Evolutionary conservation across 1,140 invertebrate species (phyloP).

Genomic region (Harlomillsia oculata): DNA sequence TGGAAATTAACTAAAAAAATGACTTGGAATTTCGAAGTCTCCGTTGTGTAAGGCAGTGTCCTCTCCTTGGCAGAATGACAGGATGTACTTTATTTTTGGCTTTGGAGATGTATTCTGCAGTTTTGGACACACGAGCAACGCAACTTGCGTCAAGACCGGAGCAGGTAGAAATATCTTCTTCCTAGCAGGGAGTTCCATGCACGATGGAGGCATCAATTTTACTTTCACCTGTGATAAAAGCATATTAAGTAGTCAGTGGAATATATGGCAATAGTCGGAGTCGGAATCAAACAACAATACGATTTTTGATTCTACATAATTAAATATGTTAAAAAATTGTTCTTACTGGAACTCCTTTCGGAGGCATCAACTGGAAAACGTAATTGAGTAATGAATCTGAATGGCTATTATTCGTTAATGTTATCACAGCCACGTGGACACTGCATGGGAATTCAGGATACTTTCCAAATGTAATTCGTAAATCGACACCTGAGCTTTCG

Average conservation of each 20-base stretch:
- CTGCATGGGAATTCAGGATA: constrained; percentile 9
- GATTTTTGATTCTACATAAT: no score
- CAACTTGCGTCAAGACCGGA: constrained; percentile 32
- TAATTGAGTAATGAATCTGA: constrained; percentile 21
- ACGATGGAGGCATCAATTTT: constrained; percentile 27
- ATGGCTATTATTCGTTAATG: constrained; percentile 20
- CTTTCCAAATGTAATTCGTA: constrained; percentile 26
- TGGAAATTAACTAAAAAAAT: no score
- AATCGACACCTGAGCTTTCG: constrained; percentile 4
- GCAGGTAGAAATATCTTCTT: constrained; percentile 33
- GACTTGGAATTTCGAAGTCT: constrained; percentile 24
- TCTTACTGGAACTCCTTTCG: constrained; percentile 32
- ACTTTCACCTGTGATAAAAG: constrained; percentile 13
- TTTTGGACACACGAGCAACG: constrained; percentile 14
- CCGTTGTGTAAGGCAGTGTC: constrained; percentile 29
- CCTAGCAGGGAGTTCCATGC: constrained; percentile 31
- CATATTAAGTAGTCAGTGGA: neutral
- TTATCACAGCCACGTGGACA: constrained; percentile 23
- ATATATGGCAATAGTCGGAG: no score
- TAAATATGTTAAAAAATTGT: constrained; percentile 1
- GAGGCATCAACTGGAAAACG: constrained; percentile 33
- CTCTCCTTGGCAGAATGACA: constrained; percentile 30
- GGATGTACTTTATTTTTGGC: constrained; percentile 27
- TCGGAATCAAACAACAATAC: no score
- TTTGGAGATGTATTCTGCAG: neutral